Conservation (phyloP, 1,140 invertebrate species). For the Potamilus streckersoni region DNA sequence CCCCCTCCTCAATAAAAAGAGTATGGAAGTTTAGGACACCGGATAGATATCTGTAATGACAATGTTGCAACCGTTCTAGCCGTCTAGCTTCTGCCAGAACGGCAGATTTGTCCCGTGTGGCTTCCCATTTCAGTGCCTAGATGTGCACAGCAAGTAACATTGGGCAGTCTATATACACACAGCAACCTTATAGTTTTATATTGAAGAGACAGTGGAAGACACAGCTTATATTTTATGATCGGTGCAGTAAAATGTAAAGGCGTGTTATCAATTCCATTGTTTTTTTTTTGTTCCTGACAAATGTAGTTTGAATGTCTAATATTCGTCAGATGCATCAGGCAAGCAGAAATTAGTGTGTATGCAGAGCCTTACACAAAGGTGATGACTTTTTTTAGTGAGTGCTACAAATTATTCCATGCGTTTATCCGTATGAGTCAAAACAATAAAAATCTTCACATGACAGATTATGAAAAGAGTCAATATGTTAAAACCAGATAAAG, state of each 20-base stretch:
- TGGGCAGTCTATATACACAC: constrained; percentile 3
- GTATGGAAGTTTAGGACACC: constrained; percentile 38
- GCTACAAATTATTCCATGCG: constrained; percentile 46
- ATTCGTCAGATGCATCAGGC: constrained; percentile 1
- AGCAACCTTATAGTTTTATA: constrained; percentile 4
- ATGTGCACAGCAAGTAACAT: constrained; percentile 35
- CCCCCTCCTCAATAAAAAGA: too few relatives aligned
- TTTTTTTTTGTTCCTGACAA: background rate
- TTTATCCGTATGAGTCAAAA: constrained; percentile 46
- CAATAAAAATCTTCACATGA: constrained; percentile 17
- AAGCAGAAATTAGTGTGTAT: background rate
- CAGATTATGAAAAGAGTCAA: constrained; percentile 25
- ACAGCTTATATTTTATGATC: background rate
- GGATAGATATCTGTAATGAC: constrained; percentile 34
- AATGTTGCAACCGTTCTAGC: constrained; percentile 32
- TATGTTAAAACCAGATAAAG: constrained; percentile 1
- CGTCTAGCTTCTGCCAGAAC: constrained; percentile 26
- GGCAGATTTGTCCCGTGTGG: constrained; percentile 34
- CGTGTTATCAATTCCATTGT: background rate
- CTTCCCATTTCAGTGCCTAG: constrained; percentile 28
- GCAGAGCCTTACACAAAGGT: constrained; percentile 22
- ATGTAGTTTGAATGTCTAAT: background rate
- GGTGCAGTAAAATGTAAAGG: background rate
- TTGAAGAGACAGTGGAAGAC: background rate
- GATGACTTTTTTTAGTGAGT: constrained; percentile 45